phyloP scores from a whole-genome alignment of 2,888 invertebrate species.

The Ametastegia equiseti region DNA sequence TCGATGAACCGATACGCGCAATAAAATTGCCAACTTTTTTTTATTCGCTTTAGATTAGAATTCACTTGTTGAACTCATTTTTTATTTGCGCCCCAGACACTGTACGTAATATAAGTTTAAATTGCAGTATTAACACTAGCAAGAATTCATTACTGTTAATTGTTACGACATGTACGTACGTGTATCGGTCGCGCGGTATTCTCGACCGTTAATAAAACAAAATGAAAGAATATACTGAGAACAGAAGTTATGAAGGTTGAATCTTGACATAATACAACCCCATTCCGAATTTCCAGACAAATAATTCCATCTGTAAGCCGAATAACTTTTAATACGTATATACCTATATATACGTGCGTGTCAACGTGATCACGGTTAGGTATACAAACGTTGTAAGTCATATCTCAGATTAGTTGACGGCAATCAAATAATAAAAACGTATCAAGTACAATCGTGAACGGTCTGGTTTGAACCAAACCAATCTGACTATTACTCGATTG shows the following conservation, averaged over 20 bases:
- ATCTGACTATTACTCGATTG: constrained; percentile 35
- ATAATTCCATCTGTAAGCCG: background rate
- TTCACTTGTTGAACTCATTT: background rate
- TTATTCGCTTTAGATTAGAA: background rate
- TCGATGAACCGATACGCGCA: background rate
- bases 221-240: background rate
- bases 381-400: constrained; percentile 1
- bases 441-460: constrained; percentile 15
- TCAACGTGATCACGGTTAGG: background rate
- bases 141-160: background rate
- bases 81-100: background rate
- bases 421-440: constrained; percentile 42
- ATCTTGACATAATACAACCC: background rate
- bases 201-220: background rate
- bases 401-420: constrained; percentile 35
- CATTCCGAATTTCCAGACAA: background rate
- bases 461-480: constrained; percentile 41
- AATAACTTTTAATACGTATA: background rate
- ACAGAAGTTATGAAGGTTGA: background rate
- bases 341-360: background rate
- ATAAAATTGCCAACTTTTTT: background rate
- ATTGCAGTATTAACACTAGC: background rate
- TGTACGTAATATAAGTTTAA: background rate
- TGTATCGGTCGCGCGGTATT: background rate
- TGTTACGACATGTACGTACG: background rate